These are phyloP conservation scores for Onthophagus sagittarius DNA, from an alignment of 2,888 invertebrate genomes.

Conservation along the genomic window DNA sequence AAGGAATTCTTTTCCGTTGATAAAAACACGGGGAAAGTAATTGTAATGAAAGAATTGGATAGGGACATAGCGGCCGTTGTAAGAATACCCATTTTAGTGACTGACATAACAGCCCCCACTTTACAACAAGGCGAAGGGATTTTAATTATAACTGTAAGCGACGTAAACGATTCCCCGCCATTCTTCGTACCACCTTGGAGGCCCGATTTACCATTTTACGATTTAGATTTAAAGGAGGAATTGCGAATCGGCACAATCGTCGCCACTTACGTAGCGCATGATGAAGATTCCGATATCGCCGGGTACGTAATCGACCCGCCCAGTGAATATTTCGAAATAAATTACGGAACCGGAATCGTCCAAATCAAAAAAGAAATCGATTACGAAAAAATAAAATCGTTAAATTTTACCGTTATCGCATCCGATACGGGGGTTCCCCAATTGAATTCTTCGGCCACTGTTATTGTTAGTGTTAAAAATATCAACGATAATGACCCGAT, in stretches of 20 bases:
- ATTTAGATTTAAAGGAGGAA: constrained; percentile 72
- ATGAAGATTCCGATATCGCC: constrained; percentile 78
- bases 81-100: constrained; percentile 73
- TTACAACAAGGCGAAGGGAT: constrained; percentile 69
- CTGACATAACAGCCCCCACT: constrained; percentile 75
- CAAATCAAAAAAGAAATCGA: constrained; percentile 75
- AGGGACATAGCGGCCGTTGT: constrained; percentile 70
- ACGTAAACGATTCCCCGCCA: constrained; percentile 67
- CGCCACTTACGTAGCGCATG: constrained; percentile 72
- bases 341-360: constrained; percentile 76
- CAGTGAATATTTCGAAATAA: constrained; percentile 74
- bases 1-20: constrained; percentile 66
- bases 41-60: constrained; percentile 60
- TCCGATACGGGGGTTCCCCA: constrained; percentile 86
- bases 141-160: constrained; percentile 65
- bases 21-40: constrained; percentile 59
- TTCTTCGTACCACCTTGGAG: constrained; percentile 73
- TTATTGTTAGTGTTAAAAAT: constrained; percentile 74
- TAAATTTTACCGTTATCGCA: constrained; percentile 77
- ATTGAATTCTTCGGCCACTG: constrained; percentile 70
- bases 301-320: constrained; percentile 67
- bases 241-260: constrained; percentile 76
- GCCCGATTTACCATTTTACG: constrained; percentile 58
- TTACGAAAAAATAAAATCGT: constrained; percentile 71
- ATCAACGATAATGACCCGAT: constrained; percentile 84